Percentiles rank a stretch among this genome's conserved stretches.
phyloP scores from a whole-genome alignment of 2,113 vertebrate species.

The Aspidoscelis tigris region DNA sequence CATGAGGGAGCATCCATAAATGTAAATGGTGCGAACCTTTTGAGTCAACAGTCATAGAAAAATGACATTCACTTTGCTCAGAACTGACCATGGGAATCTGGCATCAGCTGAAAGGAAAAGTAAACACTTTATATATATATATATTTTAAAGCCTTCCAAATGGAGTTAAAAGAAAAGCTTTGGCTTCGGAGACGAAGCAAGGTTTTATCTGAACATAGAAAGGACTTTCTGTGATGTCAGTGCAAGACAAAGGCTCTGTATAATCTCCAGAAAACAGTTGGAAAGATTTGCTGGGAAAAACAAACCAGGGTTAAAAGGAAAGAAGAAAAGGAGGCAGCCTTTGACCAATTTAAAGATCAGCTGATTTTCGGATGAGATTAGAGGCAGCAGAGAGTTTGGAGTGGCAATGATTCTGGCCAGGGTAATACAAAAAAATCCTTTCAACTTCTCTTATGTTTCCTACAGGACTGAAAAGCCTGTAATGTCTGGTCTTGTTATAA shows the following conservation, averaged over 20 bases:
- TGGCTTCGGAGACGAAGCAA: constrained; percentile 6
- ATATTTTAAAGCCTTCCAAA: neutral
- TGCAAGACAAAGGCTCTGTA: constrained; percentile 36
- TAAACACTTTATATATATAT: too few species aligned
- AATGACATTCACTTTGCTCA: neutral
- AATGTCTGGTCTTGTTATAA: neutral
- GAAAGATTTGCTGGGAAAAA: neutral
- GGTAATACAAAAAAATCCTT: neutral
- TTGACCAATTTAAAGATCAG: neutral
- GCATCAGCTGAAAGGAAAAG: neutral
- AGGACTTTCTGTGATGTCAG: neutral
- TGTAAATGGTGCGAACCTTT: neutral
- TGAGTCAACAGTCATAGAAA: neutral
- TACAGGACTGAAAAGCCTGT: constrained; percentile 14
- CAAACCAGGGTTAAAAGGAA: neutral
- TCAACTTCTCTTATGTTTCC: neutral
- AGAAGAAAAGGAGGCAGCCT: neutral
- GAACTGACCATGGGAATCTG: neutral
- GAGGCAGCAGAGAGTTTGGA: neutral
- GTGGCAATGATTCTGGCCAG: constrained; percentile 11
- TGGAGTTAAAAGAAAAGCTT: neutral
- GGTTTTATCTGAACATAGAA: constrained; percentile 2
- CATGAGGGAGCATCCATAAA: neutral
- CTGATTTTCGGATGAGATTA: constrained; percentile 7
- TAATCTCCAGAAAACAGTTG: constrained; percentile 25